Conservation (phyloP, 1,140 invertebrate genomes). For the Caenorhabditis inopinata region DNA sequence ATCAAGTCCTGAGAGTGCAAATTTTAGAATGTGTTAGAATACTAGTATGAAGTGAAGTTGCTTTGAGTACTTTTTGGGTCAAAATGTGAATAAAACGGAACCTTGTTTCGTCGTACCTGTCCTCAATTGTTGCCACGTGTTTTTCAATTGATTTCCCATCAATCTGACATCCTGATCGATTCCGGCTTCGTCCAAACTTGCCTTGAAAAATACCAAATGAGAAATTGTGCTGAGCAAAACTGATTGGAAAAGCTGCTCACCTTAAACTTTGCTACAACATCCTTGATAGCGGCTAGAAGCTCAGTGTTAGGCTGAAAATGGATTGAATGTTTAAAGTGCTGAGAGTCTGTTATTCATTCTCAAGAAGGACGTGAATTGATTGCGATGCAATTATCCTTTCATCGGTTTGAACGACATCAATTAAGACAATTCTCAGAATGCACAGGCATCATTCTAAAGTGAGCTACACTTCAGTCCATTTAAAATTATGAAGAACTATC, state of each 20-base stretch:
- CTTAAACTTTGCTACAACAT: constrained; percentile 42
- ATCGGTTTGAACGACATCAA: neutral
- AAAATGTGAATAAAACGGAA: constrained; percentile 33
- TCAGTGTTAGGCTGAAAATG: constrained; percentile 44
- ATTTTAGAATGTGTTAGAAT: neutral
- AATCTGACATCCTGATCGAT: constrained; percentile 43
- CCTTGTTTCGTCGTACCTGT: constrained; percentile 36
- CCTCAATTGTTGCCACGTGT: constrained; percentile 45
- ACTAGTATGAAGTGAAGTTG: neutral
- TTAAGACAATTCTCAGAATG: neutral
- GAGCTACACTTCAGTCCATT: neutral
- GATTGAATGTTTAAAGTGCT: neutral
- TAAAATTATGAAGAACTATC: neutral
- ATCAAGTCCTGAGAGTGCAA: constrained; percentile 41
- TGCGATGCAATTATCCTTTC: neutral
- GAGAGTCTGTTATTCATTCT: neutral
- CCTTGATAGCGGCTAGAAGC: constrained; percentile 41
- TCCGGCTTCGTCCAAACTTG: constrained; percentile 39
- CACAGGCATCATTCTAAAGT: neutral
- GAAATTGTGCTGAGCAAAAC: no score
- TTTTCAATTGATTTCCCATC: constrained; percentile 43
- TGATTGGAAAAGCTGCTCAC: no score
- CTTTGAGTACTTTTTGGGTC: neutral
- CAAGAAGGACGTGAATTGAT: neutral
- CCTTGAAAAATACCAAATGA: neutral